A percentile compares a stretch with the other conserved stretches of the same genome.
Conservation (phyloP, 2,113 vertebrate species). For the Vulpes ferrilata region DNA sequence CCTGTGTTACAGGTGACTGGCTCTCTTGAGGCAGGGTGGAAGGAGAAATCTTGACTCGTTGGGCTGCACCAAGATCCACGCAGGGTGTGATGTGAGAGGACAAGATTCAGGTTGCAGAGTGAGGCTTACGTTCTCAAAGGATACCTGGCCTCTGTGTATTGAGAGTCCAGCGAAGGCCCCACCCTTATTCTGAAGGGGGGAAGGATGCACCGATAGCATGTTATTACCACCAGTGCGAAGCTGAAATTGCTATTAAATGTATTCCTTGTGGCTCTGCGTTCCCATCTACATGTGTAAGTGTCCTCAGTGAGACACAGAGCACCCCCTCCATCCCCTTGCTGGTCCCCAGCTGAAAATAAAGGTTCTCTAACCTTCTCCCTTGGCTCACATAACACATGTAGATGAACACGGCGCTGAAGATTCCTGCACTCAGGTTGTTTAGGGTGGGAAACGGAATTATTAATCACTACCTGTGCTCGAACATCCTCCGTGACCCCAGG, state of each 20-base stretch:
- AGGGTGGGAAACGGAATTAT: neutral
- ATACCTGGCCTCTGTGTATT: neutral
- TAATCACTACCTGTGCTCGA: neutral
- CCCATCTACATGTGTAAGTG: neutral
- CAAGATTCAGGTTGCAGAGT: neutral
- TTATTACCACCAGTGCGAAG: neutral
- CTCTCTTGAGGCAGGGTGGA: neutral
- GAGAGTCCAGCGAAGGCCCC: neutral
- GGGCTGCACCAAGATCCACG: fast-evolving
- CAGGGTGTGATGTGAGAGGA: neutral
- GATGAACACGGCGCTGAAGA: neutral
- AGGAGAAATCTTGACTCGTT: neutral
- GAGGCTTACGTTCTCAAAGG: neutral
- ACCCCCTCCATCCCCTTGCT: neutral
- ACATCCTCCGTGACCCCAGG: neutral
- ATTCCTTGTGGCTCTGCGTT: neutral
- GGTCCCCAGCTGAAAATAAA: neutral
- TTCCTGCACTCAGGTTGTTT: neutral
- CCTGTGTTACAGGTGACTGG: neutral
- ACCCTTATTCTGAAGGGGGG: neutral
- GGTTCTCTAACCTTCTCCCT: neutral
- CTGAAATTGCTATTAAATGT: neutral
- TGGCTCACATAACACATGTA: neutral
- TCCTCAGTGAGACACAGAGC: neutral
- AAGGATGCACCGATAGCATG: neutral